Percentiles rank a stretch among this genome's conserved stretches.
phyloP scores from a whole-genome alignment of 2,113 vertebrate genomes.

The Prinia subflava region DNA sequence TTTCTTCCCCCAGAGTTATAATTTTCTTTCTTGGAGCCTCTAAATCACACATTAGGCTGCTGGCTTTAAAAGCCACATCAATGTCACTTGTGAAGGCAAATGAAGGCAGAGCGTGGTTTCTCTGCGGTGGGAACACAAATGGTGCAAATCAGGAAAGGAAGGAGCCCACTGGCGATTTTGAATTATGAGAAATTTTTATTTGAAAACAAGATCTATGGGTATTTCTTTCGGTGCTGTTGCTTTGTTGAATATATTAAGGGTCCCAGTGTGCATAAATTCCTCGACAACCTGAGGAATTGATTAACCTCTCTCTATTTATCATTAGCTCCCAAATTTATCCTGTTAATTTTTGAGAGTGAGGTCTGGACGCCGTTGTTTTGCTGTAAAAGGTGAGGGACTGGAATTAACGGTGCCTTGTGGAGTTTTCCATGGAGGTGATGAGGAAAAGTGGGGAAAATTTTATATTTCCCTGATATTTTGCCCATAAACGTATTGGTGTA shows the following conservation, averaged over 20 bases:
- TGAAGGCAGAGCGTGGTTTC: not conserved
- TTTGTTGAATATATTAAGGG: not conserved
- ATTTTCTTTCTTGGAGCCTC: constrained; percentile 24
- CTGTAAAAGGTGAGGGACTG: not conserved
- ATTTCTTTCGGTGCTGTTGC: not conserved
- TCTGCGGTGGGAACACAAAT: constrained; percentile 22
- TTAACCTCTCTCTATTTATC: constrained; percentile 4
- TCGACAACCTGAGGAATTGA: not conserved
- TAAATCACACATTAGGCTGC: constrained; percentile 20
- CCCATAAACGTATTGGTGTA: accelerated
- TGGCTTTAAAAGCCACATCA: constrained; percentile 32
- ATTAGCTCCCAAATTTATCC: not conserved
- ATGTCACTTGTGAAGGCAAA: constrained; percentile 6
- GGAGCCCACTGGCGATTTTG: not conserved
- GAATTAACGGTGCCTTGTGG: not conserved
- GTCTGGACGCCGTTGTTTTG: not conserved
- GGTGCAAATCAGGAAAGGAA: not conserved
- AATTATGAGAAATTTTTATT: constrained; percentile 20
- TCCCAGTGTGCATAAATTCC: not conserved
- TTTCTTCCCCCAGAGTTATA: constrained; percentile 1
- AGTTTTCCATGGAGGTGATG: not conserved
- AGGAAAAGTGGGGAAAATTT: accelerated
- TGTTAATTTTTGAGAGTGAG: not conserved
- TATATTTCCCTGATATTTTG: not conserved
- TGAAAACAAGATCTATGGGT: not conserved